phyloP scores from a whole-genome alignment of 2,113 vertebrate species.

The Phrynosoma blainvillii region DNA sequence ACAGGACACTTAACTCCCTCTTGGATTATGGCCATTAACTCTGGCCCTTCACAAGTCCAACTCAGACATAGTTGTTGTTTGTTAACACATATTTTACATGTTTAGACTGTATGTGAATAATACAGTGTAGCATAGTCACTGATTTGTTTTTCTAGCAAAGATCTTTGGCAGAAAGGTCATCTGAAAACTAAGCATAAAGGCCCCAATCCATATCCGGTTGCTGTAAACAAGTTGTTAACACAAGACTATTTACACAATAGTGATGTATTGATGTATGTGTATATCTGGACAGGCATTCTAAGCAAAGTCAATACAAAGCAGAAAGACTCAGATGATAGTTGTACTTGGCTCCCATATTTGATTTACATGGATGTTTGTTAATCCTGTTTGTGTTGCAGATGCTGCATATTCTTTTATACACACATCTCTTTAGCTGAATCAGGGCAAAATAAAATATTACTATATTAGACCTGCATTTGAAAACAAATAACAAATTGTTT shows the following conservation, averaged over 20 bases:
- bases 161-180: background rate
- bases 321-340: background rate
- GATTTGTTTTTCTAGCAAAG: background rate
- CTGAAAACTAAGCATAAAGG: background rate
- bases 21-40: background rate
- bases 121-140: background rate
- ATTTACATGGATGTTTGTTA: background rate
- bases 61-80: background rate
- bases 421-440: background rate
- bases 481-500: background rate
- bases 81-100: background rate
- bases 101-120: background rate
- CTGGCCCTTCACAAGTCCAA: background rate
- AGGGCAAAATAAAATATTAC: background rate
- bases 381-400: background rate
- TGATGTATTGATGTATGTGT: background rate
- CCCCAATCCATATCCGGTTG: background rate
- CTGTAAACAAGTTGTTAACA: background rate
- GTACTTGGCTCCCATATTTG: too few species aligned
- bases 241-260: background rate
- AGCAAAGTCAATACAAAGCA: background rate
- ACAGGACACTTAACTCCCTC: background rate
- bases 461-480: background rate
- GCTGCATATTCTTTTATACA: background rate
- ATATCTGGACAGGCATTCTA: background rate